Conservation (phyloP, 2,797 vertebrate genomes). For the Enteromius paludinosus region DNA sequence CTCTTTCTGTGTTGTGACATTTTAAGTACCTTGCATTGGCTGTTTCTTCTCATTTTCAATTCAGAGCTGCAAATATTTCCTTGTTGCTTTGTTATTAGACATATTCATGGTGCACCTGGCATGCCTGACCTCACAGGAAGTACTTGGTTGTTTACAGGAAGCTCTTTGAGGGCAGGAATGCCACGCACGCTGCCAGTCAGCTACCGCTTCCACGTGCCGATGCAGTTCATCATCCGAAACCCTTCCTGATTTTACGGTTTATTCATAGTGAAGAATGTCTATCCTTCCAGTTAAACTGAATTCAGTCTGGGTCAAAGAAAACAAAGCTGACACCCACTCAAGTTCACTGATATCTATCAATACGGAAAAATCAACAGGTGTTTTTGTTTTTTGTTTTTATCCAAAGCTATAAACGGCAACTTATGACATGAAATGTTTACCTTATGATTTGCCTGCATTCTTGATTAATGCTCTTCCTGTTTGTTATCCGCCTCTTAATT, state of each 20-base stretch:
- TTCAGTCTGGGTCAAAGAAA: slow-evolving; percentile 43
- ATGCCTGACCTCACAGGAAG: slow-evolving; percentile 71
- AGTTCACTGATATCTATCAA: slow-evolving; percentile 56
- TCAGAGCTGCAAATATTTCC: slow-evolving; percentile 49
- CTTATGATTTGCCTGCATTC: slow-evolving; percentile 69
- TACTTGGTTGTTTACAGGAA: slow-evolving; percentile 83
- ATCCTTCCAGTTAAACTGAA: slow-evolving; percentile 62
- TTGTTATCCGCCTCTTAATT: slow-evolving; percentile 73
- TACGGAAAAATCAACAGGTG: slow-evolving; percentile 70
- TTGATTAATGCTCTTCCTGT: slow-evolving; percentile 77
- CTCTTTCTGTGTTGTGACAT: slow-evolving; percentile 67
- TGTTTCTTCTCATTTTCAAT: slow-evolving; percentile 49
- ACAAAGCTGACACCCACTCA: slow-evolving; percentile 53
- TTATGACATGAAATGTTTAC: slow-evolving; percentile 64
- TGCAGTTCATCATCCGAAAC: slow-evolving; percentile 35
- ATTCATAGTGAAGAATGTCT: slow-evolving; percentile 66
- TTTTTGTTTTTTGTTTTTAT: slow-evolving; percentile 38
- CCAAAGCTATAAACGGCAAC: slow-evolving; percentile 60
- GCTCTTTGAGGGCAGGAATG: slow-evolving; percentile 72
- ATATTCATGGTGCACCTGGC: slow-evolving; percentile 34
- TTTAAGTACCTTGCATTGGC: slow-evolving; percentile 56
- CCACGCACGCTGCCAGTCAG: slow-evolving; percentile 52
- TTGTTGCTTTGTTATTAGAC: slow-evolving; percentile 60
- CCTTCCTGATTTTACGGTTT: slow-evolving; percentile 72
- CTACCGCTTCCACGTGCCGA: slow-evolving; percentile 55